Base-by-base conservation (phyloP, 2,113 vertebrate genomes). In the Periophthalmus modestus region DNA sequence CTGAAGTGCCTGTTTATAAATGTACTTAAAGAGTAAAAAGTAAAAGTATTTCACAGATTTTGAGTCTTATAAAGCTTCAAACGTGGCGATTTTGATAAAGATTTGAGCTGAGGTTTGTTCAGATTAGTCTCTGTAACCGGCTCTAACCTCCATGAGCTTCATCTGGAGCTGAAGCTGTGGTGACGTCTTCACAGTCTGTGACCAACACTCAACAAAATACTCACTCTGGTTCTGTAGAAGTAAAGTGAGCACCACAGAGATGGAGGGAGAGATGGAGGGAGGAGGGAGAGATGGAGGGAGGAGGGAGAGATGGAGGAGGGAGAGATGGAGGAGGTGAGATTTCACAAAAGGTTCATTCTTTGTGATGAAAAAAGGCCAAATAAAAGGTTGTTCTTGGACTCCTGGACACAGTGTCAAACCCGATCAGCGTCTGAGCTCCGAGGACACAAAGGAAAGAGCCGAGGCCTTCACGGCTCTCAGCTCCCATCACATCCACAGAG, bases 331-430 rank as follows among this genome's bases (percentile, higher is more conserved):
- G 83, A 84, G 86, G 88, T 85, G 75, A 85, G 59, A 82, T 87
- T 77, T 82, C 67, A 84, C 74, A 73, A 78, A 86, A 87, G 72
- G 81, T 73, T 75, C 87, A 72, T 88, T 74, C 86, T 87, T 83
- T 84, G 80, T 72, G 67, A 65, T 72, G 24, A 83, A 87, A 94
- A 90, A 84, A 82, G 86, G 86, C 81, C 87, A 84, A 79, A 90
- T 88, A 92, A 91, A 91, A 85, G 89, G 80, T 87, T 89, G 77
- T 82, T 84, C 94, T 93, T 92, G 18, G 83, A 94, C 93, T 95
- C 94, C 94, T 95, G 94, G 94, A 95, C 92, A 95, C 94, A 94
- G 96, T 98, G 96, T 98, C 97, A 98, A 95, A 95, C 94, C 95
- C 95, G 95, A 97, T 98, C 96, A 97, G 95, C 93, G 95, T 93